Evolutionary conservation across 2,797 vertebrate species (phyloP).

Genomic region (Adelosebastes latens): DNA sequence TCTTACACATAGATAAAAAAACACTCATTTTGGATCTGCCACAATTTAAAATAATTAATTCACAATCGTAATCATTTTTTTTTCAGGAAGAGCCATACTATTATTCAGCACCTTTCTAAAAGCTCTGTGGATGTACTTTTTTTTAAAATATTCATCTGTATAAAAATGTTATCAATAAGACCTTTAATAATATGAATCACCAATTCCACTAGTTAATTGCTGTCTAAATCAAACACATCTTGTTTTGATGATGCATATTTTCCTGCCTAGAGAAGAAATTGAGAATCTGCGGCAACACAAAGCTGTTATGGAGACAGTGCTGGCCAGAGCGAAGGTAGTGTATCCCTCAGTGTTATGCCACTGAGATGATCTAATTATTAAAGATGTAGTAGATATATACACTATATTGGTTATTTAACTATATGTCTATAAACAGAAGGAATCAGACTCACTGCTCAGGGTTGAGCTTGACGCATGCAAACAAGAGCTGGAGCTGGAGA

Average conservation of each 20-base stretch:
- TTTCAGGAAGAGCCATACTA: accelerated
- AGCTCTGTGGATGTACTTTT: accelerated
- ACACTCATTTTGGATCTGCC: accelerated
- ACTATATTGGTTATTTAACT: not conserved
- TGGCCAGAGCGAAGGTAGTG: conserved; percentile 52
- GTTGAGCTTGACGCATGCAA: conserved; percentile 66
- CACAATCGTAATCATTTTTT: too few species aligned
- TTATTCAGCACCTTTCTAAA: too few species aligned
- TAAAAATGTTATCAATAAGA: too few species aligned
- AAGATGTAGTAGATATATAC: not conserved
- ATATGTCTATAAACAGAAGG: conserved; percentile 39
- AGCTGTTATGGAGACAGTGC: conserved; percentile 27
- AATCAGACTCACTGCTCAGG: conserved; percentile 45
- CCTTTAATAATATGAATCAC: not conserved
- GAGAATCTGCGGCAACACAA: conserved; percentile 45
- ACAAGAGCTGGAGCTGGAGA: conserved; percentile 71
- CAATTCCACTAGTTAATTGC: not conserved
- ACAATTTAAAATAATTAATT: too few species aligned
- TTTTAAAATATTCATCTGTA: accelerated
- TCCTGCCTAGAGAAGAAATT: conserved; percentile 49
- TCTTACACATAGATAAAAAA: too few species aligned
- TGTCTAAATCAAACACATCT: not conserved
- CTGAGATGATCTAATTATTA: not conserved
- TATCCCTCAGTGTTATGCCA: not conserved
- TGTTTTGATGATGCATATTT: not conserved